These are phyloP conservation scores for Pseudomyrmex dendroicus DNA, from an alignment of 1,140 invertebrate genomes.

Conservation along the genomic window DNA sequence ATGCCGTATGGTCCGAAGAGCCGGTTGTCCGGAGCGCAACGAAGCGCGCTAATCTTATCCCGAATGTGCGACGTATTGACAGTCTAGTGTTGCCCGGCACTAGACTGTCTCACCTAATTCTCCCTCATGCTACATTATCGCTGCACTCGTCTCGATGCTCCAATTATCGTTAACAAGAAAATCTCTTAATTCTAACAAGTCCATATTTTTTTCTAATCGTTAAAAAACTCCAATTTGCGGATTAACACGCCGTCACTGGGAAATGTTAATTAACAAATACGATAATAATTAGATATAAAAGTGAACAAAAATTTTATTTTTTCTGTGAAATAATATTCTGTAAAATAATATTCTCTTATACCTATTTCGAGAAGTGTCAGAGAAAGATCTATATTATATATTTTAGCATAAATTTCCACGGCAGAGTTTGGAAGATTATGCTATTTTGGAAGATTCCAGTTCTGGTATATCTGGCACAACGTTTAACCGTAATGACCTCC, in stretches of 20 bases:
- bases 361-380: too few relatives aligned
- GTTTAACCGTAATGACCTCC: conserved; percentile 29
- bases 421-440: not conserved
- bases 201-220: not conserved
- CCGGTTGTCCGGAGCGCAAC: conserved; percentile 33
- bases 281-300: not conserved
- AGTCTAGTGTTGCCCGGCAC: not conserved
- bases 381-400: too few relatives aligned
- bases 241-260: too few relatives aligned
- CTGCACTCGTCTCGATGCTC: not conserved
- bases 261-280: too few relatives aligned
- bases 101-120: not conserved
- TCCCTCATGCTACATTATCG: not conserved
- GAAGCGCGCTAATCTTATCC: conserved; percentile 53
- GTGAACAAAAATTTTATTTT: not conserved
- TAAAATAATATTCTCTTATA: too few relatives aligned
- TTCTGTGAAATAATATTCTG: too few relatives aligned
- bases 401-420: too few relatives aligned
- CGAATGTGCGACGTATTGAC: conserved; percentile 48
- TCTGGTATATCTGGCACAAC: not conserved
- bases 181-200: not conserved
- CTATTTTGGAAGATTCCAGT: not conserved
- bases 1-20: conserved; percentile 32
- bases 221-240: not conserved
- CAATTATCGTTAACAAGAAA: conserved; percentile 31